Evolutionary conservation across 2,113 vertebrate species (phyloP), one percentile per base, ranked within the genome.

Genomic region (Phoenicopterus ruber): DNA sequence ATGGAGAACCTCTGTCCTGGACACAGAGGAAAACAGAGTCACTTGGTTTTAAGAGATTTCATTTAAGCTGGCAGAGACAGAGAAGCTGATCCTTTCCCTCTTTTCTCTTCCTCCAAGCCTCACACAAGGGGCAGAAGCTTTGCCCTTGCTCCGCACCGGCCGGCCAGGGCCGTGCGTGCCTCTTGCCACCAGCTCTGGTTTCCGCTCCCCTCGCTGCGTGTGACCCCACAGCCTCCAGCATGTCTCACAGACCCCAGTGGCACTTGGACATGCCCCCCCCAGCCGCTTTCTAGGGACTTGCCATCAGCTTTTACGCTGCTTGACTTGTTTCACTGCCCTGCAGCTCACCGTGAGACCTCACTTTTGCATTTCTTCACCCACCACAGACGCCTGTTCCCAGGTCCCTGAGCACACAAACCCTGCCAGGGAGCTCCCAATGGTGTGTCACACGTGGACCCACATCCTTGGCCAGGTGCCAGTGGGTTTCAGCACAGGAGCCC

Each of bases 311-410:
- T 77, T 59, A 40, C 13, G 8, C 3, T 7, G 0, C 36, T 65
- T 3, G 2, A 34, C 46, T 70, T 52, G 17, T 83, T 74, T 80
- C 28, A 29, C 13, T 71, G 28, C 6, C 13, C 62, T 50, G 38
- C 32, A 67, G 62, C 47, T 76, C 50, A 38, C 57, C 0, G 2
- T 13, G 28, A 67, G 32, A 28, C n/a, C 36, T 88, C 36, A 44
- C 7, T 62, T 74, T 18, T 40, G 29, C 10, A 3, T 63, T 69
- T 58, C 44, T 76, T 89, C 52, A 59, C 17, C 16, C 4, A 0
- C 0, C 46, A 63, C 25, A 50, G 13, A 42, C n/a, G 9, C 3
- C 32, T 42, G 2, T 24, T 94, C 13, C 19, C 0, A 0, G 31
- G 9, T 26, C 10, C 59, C 59, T 38, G 8, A 42, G 47, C 19